Evolutionary conservation across 2,888 invertebrate species (phyloP).

Genomic region (Drosophila aldrichi): DNA sequence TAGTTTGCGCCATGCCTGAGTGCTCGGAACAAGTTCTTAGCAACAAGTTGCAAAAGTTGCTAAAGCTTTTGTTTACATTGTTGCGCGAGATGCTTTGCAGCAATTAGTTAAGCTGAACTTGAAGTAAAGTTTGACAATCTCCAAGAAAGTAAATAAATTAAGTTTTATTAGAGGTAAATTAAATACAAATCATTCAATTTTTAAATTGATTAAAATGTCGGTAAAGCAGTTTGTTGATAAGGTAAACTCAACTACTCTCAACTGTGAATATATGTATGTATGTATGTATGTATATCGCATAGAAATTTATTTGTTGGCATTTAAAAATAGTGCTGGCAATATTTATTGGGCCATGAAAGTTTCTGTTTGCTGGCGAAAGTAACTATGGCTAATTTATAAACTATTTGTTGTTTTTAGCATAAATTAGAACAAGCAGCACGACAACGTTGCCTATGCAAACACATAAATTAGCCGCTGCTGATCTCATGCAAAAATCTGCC

Average conservation of each 20-base stretch:
- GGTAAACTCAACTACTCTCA: not conserved
- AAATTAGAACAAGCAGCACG: slow-evolving; percentile 39
- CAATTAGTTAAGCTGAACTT: slow-evolving; percentile 14
- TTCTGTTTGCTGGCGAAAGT: slow-evolving; percentile 34
- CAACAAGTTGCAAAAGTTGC: slow-evolving; percentile 61
- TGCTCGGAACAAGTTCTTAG: slow-evolving; percentile 30
- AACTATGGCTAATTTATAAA: slow-evolving; percentile 13
- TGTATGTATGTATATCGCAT: not conserved
- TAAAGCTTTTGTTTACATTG: slow-evolving; percentile 48
- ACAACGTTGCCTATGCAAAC: slow-evolving; percentile 33
- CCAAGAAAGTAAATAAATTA: not conserved
- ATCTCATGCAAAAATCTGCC: slow-evolving; percentile 68
- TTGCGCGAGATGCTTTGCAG: slow-evolving; percentile 17
- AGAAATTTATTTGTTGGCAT: not conserved
- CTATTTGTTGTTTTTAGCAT: slow-evolving; percentile 48
- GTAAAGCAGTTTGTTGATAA: not conserved
- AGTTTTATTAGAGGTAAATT: not conserved
- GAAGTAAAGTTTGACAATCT: slow-evolving; percentile 10
- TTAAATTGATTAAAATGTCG: not conserved
- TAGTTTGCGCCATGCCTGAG: slow-evolving; percentile 19
- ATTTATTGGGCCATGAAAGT: slow-evolving; percentile 4
- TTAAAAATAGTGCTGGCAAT: not conserved
- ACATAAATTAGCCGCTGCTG: slow-evolving; percentile 67
- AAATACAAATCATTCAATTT: not conserved
- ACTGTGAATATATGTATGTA: not conserved